Base-by-base conservation (phyloP, 2,113 vertebrate genomes). In the Saccopteryx bilineata region DNA sequence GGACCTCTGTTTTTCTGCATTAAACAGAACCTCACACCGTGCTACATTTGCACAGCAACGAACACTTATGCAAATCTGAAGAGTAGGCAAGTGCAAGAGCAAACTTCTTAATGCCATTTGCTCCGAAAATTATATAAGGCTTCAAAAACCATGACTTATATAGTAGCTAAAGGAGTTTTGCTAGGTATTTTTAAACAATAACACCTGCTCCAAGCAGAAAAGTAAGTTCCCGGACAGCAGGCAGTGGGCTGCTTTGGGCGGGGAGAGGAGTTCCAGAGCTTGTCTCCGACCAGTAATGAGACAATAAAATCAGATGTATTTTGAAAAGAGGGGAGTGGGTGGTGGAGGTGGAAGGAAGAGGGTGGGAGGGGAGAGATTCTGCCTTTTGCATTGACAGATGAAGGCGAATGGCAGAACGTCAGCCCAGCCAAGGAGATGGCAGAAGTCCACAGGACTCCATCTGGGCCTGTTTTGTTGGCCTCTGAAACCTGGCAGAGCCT, bases 31-130 rank as follows among this genome's bases (percentile, higher is more conserved):
- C n/a, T 96, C 97, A 97, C 96, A 88, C 12, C 18, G 15, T 28
- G 17, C 89, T 96, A 66, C 96, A 90, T 97, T 98, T 97, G 95
- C 85, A 96, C 87, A 94, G 97, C 91, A 92, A 95, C 56, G 94
- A 98, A 96, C 97, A 96, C 96, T 97, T 97, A 98, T 98, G 98
- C 94, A 97, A 98, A 98, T 98, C 39, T 65, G 91, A 97, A 98
- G 93, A 97, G 97, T 98, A 98, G 96, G 97, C 97, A 98, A 98
- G 96, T 98, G 97, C 94, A 97, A 97, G 95, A 98, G 94, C 65
- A 98, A 98, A 97, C 98, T 97, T 97, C 98, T 98, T 98, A 96
- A 97, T 98, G 95, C 95, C 79, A 97, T 97, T 98, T 98, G 96
- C 97, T 96, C 90, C 54, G 97, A 98, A 97, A 97, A 98, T 92